Base-by-base conservation (phyloP, 2,113 vertebrate genomes). In the Microtus montanus region DNA sequence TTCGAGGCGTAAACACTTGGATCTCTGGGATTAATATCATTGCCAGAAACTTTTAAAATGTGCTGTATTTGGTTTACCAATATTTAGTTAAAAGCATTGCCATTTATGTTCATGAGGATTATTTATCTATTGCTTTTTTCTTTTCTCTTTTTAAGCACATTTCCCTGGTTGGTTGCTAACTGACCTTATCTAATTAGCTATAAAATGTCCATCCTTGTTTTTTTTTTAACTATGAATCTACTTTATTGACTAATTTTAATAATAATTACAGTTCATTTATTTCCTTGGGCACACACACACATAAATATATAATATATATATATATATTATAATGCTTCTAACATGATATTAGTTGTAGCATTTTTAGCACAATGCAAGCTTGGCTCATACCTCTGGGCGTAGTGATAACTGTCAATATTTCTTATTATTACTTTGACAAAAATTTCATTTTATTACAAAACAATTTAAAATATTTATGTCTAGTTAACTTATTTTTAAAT, bases 401-500 rank as follows among this genome's bases (percentile, higher is more conserved):
- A 20, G 13, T 75, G 15, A 75, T 82, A 85, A 61, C 52, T 87
- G 74, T 7, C 61, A 30, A 24, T 49, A 54, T 14, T 90, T 80
- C 70, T 71, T 17, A 38, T 71, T 70, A 49, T 35, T 85, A 17
- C 61, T 77, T 82, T 70, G 63, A 9, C 74, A 94, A 44, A 82
- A 80, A 47, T 79, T 90, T 77, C 10, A 44, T 41, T 80, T n/a
- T 35, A 54, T 61, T 9, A 10, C 97, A 89, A 89, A 97, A 86
- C 91, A 96, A 3, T 63, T 66, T 94, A 80, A 94, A 77, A 64
- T 15, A 30, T 24, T 30, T 74, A 86, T 44, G 83, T 86, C 5
- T 97, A 74, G 10, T 93, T 93, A 54, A 68, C 89, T 94, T 78
- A 44, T 97, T 96, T 54, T 22, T 94, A 97, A 26, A 44, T 44